Percentiles rank a stretch among this genome's conserved stretches.
These are phyloP conservation scores for Cygnus buccinator DNA, from an alignment of 2,113 vertebrate genomes.

Conservation along the genomic window DNA sequence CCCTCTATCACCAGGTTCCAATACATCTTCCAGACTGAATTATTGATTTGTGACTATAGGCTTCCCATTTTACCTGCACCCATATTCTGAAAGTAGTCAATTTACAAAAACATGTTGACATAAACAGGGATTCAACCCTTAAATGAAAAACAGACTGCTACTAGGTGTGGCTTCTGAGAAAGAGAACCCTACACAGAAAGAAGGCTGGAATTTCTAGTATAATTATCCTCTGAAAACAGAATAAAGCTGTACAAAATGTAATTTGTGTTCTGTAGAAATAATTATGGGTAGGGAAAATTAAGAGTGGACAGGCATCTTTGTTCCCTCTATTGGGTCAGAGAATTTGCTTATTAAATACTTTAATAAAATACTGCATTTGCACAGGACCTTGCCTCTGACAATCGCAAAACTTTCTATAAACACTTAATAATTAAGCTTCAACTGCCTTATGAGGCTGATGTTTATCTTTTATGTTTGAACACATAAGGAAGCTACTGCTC, in stretches of 20 bases:
- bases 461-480: constrained; percentile 20
- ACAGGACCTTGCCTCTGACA: background rate
- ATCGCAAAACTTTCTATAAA: background rate
- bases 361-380: constrained; percentile 32
- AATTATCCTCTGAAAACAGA: constrained; percentile 55
- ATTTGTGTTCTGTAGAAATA: constrained; percentile 46
- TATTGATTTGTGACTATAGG: background rate
- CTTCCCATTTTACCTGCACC: background rate
- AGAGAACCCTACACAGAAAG: constrained; percentile 13
- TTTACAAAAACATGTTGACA: background rate
- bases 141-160: constrained; percentile 13
- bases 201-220: constrained; percentile 26
- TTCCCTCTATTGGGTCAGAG: background rate
- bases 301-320: constrained; percentile 20
- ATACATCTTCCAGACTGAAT: background rate
- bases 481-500: background rate
- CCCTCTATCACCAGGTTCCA: background rate
- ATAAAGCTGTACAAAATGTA: constrained; percentile 35
- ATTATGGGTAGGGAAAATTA: constrained; percentile 42
- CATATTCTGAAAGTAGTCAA: background rate
- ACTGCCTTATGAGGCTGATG: background rate
- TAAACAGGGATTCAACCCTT: background rate
- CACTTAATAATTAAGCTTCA: background rate
- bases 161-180: constrained; percentile 40
- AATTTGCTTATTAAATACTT: constrained; percentile 46